These are phyloP conservation scores for Dasypolia templi DNA, from an alignment of 2,888 invertebrate species.

Conservation along the genomic window DNA sequence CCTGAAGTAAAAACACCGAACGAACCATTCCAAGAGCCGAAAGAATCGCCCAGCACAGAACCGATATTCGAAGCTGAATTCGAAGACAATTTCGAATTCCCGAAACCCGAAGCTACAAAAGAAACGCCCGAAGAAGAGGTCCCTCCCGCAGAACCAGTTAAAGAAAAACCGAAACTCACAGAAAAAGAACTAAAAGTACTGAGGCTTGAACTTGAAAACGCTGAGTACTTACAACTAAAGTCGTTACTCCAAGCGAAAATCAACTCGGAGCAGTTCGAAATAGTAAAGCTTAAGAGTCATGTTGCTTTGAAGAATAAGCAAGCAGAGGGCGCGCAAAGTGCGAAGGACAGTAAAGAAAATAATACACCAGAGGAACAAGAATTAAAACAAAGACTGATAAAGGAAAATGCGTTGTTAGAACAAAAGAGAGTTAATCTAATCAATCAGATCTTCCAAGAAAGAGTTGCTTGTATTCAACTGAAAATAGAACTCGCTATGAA, in stretches of 20 bases:
- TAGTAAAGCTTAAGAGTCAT: conserved; percentile 91
- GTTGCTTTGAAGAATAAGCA: conserved; percentile 88
- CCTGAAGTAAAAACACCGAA: conserved; percentile 68
- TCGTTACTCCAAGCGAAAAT: conserved; percentile 93
- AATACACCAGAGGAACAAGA: conserved; percentile 84
- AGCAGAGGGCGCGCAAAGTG: conserved; percentile 74
- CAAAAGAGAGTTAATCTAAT: conserved; percentile 92
- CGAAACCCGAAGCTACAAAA: conserved; percentile 69
- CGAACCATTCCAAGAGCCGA: conserved; percentile 69
- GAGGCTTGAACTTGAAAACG: conserved; percentile 92
- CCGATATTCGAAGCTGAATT: conserved; percentile 81
- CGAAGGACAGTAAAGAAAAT: conserved; percentile 83
- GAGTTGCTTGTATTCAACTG: conserved; percentile 93
- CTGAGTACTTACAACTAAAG: conserved; percentile 92
- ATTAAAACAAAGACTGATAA: conserved; percentile 84
- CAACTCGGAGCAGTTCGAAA: conserved; percentile 93
- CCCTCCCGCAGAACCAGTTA: conserved; percentile 70
- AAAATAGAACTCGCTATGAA: conserved; percentile 92
- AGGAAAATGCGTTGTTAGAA: conserved; percentile 92
- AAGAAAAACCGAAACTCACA: conserved; percentile 89
- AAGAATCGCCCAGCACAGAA: conserved; percentile 74
- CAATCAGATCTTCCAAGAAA: conserved; percentile 93
- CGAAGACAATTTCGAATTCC: conserved; percentile 80
- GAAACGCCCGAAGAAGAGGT: conserved; percentile 73
- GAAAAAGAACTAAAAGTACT: conserved; percentile 90